phyloP scores from a whole-genome alignment of 2,888 invertebrate genomes.

The Adineta ricciae region DNA sequence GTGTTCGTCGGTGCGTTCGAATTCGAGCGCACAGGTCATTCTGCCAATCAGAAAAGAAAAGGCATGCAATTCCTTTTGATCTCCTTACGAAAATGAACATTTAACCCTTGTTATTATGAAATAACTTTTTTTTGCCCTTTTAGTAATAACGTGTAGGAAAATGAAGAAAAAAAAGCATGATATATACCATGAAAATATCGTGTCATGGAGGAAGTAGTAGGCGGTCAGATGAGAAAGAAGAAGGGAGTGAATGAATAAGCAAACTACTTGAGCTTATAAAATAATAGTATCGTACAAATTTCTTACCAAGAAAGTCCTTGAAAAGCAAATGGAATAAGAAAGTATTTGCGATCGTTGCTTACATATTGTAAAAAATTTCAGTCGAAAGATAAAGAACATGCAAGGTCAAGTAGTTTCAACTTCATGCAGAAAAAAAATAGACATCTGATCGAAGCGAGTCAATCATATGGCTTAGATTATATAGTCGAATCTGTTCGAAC shows the following conservation, averaged over 20 bases:
- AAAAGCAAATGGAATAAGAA: not conserved
- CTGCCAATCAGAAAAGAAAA: not conserved
- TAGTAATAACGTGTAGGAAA: not conserved
- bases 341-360: not conserved
- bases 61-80: not conserved
- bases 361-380: not conserved
- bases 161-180: not conserved
- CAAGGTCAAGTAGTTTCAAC: not conserved
- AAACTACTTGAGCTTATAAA: not conserved
- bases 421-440: not conserved
- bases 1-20: not conserved
- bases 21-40: not conserved
- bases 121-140: not conserved
- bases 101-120: not conserved
- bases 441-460: not conserved
- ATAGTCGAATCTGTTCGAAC: not conserved
- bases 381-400: not conserved
- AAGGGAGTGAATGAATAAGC: not conserved
- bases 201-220: not conserved
- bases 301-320: not conserved
- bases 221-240: not conserved
- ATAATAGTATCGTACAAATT: not conserved
- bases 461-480: not conserved
- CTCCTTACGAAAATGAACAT: not conserved
- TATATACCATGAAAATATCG: not conserved